Evolutionary conservation across 2,113 vertebrate genomes (phyloP).

Genomic region (Rallus limicola): DNA sequence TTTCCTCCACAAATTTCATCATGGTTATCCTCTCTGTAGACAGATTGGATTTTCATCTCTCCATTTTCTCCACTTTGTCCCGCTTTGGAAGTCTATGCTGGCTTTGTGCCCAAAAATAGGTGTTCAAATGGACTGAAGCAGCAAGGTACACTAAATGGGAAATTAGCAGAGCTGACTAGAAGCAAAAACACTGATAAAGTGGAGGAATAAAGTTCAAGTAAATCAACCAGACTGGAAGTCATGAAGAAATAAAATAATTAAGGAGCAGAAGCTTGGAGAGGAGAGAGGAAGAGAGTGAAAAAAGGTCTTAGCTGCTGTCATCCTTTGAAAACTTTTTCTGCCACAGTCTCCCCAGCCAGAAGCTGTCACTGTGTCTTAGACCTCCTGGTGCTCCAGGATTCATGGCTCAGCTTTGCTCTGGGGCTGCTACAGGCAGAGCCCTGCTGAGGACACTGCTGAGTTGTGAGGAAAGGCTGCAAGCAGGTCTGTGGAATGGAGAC

Average conservation of each 20-base stretch:
- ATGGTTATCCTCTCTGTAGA: neutral
- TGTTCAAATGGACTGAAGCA: neutral
- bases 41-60: neutral
- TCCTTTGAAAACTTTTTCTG: neutral
- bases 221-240: neutral
- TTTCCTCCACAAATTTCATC: neutral
- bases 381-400: neutral
- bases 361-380: neutral
- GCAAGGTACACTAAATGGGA: neutral
- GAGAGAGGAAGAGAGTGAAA: neutral
- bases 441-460: neutral
- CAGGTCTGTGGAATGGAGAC: neutral
- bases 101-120: neutral
- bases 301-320: neutral
- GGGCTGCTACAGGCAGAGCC: fast-evolving
- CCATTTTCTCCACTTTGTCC: neutral
- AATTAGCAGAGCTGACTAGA: neutral
- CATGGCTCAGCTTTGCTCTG: neutral
- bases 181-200: neutral
- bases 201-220: neutral
- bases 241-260: neutral
- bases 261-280: neutral
- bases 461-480: neutral
- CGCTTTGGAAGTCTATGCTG: neutral
- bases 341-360: neutral